These are phyloP conservation scores for Belgica antarctica DNA, from an alignment of 2,888 invertebrate genomes.

Conservation along the genomic window DNA sequence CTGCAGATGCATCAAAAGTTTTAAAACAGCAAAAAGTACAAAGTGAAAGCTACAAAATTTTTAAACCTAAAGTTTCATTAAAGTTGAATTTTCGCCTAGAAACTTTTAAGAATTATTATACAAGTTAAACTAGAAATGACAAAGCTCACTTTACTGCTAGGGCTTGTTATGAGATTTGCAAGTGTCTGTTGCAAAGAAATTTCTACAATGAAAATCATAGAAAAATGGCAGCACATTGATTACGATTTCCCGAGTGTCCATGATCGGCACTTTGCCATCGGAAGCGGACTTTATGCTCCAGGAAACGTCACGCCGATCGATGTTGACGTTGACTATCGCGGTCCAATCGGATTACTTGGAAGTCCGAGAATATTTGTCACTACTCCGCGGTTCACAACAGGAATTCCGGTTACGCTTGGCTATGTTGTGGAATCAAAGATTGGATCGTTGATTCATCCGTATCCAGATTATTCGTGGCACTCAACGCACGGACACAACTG, in stretches of 20 bases:
- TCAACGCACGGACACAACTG: slow-evolving; percentile 60
- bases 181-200: too few relatives aligned
- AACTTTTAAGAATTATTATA: too few relatives aligned
- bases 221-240: slow-evolving; percentile 68
- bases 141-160: too few relatives aligned
- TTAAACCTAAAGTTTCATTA: too few relatives aligned
- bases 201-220: too few relatives aligned
- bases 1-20: too few relatives aligned
- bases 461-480: slow-evolving; percentile 67
- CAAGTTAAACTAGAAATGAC: too few relatives aligned
- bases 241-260: slow-evolving; percentile 61
- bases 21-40: too few relatives aligned
- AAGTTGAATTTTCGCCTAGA: too few relatives aligned
- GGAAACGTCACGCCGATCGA: slow-evolving; percentile 68
- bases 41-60: too few relatives aligned
- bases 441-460: slow-evolving; percentile 56
- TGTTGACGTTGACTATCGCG: slow-evolving; percentile 62
- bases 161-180: too few relatives aligned
- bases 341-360: too few relatives aligned
- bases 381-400: slow-evolving; percentile 68
- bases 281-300: slow-evolving; percentile 58
- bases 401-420: slow-evolving; percentile 70
- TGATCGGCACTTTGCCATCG: slow-evolving; percentile 56
- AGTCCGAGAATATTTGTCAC: slow-evolving; percentile 66
- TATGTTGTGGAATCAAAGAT: slow-evolving; percentile 52